These are phyloP conservation scores for Labeo calbasu DNA, from an alignment of 2,797 vertebrate species.

Conservation along the genomic window DNA sequence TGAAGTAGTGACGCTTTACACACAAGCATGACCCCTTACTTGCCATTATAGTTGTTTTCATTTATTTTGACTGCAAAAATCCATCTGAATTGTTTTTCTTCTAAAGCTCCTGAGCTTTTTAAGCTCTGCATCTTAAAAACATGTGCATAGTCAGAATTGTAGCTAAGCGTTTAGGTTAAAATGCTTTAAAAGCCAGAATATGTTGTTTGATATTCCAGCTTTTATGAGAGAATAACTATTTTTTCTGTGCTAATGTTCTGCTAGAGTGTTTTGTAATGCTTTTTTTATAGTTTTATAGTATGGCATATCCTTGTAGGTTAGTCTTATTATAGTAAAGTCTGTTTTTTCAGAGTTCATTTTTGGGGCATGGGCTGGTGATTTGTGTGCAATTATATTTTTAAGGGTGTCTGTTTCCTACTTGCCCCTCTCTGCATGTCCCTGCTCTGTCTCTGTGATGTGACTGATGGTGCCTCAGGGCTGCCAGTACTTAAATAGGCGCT, in stretches of 20 bases:
- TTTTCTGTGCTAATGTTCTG: neutral
- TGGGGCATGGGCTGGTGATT: conserved; percentile 23
- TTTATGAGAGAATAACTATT: neutral
- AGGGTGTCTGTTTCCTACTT: conserved; percentile 18
- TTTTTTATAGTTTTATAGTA: neutral
- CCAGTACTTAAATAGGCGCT: conserved; percentile 83
- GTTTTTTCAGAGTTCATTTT: neutral
- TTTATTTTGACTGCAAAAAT: neutral
- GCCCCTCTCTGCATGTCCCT: conserved; percentile 21
- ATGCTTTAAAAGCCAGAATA: neutral
- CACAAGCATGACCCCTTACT: conserved; percentile 5
- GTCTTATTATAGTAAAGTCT: neutral
- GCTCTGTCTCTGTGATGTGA: conserved; percentile 66
- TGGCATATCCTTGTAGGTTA: neutral
- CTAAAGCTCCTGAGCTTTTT: no score
- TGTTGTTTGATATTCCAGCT: neutral
- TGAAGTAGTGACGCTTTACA: conserved; percentile 32
- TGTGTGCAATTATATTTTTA: conserved; percentile 37
- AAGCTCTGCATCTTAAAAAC: neutral
- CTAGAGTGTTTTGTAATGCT: neutral
- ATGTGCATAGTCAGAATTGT: neutral
- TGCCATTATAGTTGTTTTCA: neutral
- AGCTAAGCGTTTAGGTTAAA: neutral
- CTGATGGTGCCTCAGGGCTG: conserved; percentile 73
- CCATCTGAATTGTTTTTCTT: neutral